Evolutionary conservation across 2,797 vertebrate species (phyloP), one percentile per base, ranked within the genome.

Genomic region (Ciconia nigra): DNA sequence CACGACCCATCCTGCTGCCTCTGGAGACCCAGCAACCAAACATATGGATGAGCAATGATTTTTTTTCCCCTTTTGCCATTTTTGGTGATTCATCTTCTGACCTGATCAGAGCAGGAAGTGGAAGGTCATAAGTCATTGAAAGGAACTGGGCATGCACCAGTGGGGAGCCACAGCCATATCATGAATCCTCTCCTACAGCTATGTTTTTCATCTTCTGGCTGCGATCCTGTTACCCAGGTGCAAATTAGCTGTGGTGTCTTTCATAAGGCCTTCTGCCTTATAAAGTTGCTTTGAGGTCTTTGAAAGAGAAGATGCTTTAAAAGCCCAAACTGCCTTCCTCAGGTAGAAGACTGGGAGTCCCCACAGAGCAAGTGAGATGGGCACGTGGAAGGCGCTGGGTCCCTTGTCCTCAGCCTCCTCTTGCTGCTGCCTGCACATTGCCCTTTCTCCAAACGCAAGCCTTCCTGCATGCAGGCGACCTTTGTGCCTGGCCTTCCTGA

Each of bases 301-400:
- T 61, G 33, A 52, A 84, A 70, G 12, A 15, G 9, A 41, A 58
- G 15, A 2, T 35, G 6, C 7, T 71, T 51, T 55, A 42, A 63
- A 87, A 74, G 11, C 10, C 25, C 11, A 11, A 52, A n/a, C 10
- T 61, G 11, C 11, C 21, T 55, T 84, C 33, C 29, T 22, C 51
- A 41, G 7, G 11, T 42, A 29, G 41, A 19, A 83, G 49, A 18
- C 31, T 20, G 9, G 16, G 37, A 79, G 11, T 47, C 15, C 31
- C 16, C n/a, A 39, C 4, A 29, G 22, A 67, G 9, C 11, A 42
- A 51, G 14, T 17, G 37, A 51, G 61, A 57, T 17, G 31, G 47
- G 10, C 5, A 24, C 0, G 0, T 2, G 18, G 13, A 63, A 73
- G 10, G 4, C 2, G 2, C 19, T 2, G 0, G 7, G 31, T 67